Base-by-base conservation (phyloP, 2,888 invertebrate species). In the Argyresthia goedartella region DNA sequence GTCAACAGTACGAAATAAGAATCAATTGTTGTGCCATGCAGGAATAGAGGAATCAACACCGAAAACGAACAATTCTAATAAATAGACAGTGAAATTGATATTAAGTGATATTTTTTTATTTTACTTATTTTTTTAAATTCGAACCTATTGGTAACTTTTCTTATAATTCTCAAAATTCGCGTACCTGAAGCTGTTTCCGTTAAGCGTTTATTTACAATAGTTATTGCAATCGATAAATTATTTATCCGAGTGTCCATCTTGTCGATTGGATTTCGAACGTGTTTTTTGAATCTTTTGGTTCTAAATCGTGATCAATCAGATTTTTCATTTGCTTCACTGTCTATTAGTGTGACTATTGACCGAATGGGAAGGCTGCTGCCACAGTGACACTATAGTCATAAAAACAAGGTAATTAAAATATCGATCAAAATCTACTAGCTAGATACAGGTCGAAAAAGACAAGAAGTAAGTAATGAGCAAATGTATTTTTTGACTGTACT, bases 41-140 rank as follows among this genome's bases (percentile, higher is more conserved):
- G 73, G 59, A 68, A 34, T 64, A 76, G 76, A 84, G 85, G 85
- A 86, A 84, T 82, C 82, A 82, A 86, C 85, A 85, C 84, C 85
- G 85, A 84, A 81, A 84, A 81, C 71, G 74, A 77, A 79, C 74
- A 70, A 39, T n/a, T 61, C 79, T 82, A 81, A 77, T 79, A 79
- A 80, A 82, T 84, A 86, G 85, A 86, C 85, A 86, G 85, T 84
- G 85, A 86, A 82, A 80, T 81, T 81, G 84, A 81, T 85, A 82
- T 79, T 77, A 84, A 67, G 77, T 78, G 80, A 80, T 80, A 80
- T 79, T 74, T 70, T 58, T 58, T 58, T 55, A 71, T 64, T 67
- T 51, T 44, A 35, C 14, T 4, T 39, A n/a, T 67, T 60, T 61
- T 57, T 69, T 76, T 84, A 80, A 82, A 85, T 85, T 85, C 81